Evolutionary conservation across 2,113 vertebrate genomes (phyloP).

Genomic region (Elachura formosa): DNA sequence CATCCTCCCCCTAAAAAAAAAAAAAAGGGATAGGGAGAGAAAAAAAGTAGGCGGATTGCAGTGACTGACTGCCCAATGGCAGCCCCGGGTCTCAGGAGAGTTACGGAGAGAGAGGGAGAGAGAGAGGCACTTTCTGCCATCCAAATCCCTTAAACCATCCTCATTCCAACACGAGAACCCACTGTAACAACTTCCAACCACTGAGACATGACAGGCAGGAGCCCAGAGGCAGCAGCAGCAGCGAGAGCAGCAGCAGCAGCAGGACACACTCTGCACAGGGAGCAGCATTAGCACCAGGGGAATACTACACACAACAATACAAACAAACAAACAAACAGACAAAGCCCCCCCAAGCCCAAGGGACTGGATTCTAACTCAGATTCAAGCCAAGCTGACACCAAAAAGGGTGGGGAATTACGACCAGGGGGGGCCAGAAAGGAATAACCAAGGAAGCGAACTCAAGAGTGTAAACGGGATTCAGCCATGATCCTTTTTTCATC

Average conservation of each 20-base stretch:
- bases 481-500: conserved; percentile 93
- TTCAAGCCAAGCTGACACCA: conserved; percentile 57
- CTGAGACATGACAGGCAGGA: conserved; percentile 84
- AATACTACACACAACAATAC: conserved; percentile 62
- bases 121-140: conserved; percentile 84
- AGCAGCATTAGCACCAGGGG: conserved; percentile 75
- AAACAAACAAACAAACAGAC: conserved; percentile 55
- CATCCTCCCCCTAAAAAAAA: conserved; percentile 53
- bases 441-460: conserved; percentile 64
- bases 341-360: conserved; percentile 53
- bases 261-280: conserved; percentile 76
- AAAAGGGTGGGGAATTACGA: conserved; percentile 55
- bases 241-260: conserved; percentile 39
- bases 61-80: conserved; percentile 85
- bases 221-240: conserved; percentile 62
- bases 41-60: conserved; percentile 83
- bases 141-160: conserved; percentile 84
- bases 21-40: background rate
- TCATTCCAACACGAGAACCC: conserved; percentile 77
- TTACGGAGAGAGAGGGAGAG: background rate
- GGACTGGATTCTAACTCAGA: conserved; percentile 63
- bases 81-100: conserved; percentile 82
- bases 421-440: conserved; percentile 59
- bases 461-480: conserved; percentile 69
- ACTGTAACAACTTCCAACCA: conserved; percentile 78